Percentiles rank a stretch among this genome's conserved stretches.
phyloP scores from a whole-genome alignment of 2,888 invertebrate species.

The Catocala nupta region DNA sequence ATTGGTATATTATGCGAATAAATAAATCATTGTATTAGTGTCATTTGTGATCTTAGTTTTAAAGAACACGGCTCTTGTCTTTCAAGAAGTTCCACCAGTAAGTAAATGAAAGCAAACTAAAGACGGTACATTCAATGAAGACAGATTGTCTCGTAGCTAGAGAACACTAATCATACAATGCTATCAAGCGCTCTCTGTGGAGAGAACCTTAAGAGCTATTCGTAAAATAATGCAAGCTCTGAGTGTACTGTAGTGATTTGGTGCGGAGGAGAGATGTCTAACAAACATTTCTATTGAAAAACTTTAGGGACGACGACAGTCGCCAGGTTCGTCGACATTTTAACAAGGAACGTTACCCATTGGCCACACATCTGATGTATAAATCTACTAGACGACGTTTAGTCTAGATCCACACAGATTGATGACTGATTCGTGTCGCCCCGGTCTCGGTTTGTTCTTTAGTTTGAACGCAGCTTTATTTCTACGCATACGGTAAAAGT shows the following conservation, averaged over 20 bases:
- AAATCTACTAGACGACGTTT: constrained; percentile 65
- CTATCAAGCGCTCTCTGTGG: constrained; percentile 27
- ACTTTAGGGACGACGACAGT: constrained; percentile 55
- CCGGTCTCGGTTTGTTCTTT: constrained; percentile 30
- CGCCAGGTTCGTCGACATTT: constrained; percentile 73
- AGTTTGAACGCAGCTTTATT: constrained; percentile 6
- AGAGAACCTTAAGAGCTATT: constrained; percentile 39
- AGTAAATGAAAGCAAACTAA: no score
- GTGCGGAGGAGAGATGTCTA: constrained; percentile 48
- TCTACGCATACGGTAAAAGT: not conserved
- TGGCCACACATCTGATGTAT: constrained; percentile 62
- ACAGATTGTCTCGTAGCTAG: constrained; percentile 26
- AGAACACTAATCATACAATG: constrained; percentile 40
- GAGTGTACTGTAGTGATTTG: constrained; percentile 39
- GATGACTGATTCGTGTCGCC: constrained; percentile 52
- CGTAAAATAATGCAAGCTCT: constrained; percentile 51
- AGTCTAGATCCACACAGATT: constrained; percentile 60
- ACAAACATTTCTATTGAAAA: constrained; percentile 75
- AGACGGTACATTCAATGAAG: constrained; percentile 12
- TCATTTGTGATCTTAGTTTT: no score
- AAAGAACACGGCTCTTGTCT: no score
- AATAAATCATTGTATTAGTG: no score
- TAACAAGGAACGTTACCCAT: constrained; percentile 59
- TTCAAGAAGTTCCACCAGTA: no score
- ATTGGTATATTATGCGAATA: no score